Evolutionary conservation across 2,797 vertebrate genomes (phyloP).

Genomic region (Cossypha polioptera): DNA sequence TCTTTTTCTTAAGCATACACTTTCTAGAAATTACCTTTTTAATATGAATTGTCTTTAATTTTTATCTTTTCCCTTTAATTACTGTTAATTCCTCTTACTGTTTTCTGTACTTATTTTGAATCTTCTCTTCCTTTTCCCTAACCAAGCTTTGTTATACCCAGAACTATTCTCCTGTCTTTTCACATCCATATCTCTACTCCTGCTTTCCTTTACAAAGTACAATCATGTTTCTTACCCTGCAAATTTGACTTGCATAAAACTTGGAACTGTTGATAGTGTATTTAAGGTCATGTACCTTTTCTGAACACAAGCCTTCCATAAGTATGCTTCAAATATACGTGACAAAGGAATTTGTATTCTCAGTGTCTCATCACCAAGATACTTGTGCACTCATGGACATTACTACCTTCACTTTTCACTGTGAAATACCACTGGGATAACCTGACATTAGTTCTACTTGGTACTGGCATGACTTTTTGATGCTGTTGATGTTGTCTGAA

Average conservation of each 20-base stretch:
- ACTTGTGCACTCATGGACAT: rapidly evolving
- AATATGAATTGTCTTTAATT: not conserved
- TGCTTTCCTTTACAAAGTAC: not conserved
- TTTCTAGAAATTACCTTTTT: not conserved
- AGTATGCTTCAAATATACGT: not conserved
- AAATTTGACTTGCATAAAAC: not conserved
- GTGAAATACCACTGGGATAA: not conserved
- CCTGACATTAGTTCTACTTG: not conserved
- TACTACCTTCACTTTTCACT: not conserved
- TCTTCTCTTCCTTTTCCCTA: not conserved
- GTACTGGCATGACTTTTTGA: not conserved
- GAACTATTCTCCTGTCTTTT: not conserved
- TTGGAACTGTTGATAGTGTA: not conserved
- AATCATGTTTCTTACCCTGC: not conserved
- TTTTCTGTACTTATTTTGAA: not conserved
- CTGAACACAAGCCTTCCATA: not conserved
- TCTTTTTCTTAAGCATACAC: not conserved
- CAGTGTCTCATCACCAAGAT: not conserved
- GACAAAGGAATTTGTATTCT: not conserved
- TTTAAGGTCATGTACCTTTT: not conserved
- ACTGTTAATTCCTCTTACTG: not conserved
- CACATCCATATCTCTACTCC: not conserved
- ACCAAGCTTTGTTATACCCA: not conserved
- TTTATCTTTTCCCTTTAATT: not conserved
- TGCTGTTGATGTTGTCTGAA: not conserved